phyloP scores from a whole-genome alignment of 2,797 vertebrate species.

The Rhadinocentrus ornatus region DNA sequence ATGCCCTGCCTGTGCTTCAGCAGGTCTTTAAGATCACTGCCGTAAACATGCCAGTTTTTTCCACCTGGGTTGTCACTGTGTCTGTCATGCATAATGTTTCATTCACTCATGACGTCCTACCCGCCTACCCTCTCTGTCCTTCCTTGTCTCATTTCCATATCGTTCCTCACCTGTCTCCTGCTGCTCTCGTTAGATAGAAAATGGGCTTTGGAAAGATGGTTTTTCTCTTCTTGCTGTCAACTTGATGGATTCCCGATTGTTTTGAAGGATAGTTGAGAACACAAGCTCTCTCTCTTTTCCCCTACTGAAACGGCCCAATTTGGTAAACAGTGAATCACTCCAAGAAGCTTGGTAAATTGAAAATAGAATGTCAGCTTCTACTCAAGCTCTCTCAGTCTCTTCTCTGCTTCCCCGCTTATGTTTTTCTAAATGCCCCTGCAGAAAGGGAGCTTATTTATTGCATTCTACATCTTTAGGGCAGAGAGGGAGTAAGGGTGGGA shows the following conservation, averaged over 20 bases:
- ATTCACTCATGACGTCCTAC: conserved; percentile 67
- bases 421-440: conserved; percentile 63
- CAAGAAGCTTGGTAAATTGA: conserved; percentile 69
- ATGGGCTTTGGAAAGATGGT: conserved; percentile 70
- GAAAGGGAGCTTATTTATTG: conserved; percentile 69
- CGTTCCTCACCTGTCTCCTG: conserved; percentile 59
- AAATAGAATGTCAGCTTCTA: conserved; percentile 69
- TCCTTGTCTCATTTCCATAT: conserved; percentile 68
- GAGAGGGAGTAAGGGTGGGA: conserved; percentile 24
- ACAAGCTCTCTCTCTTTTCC: conserved; percentile 45
- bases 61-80: conserved; percentile 63
- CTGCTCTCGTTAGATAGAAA: conserved; percentile 60
- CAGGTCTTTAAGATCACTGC: conserved; percentile 56
- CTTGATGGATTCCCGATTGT: conserved; percentile 76
- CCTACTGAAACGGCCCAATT: conserved; percentile 71
- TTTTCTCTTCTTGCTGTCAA: conserved; percentile 72
- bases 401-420: conserved; percentile 56
- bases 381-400: conserved; percentile 56
- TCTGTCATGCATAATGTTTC: conserved; percentile 74
- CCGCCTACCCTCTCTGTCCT: conserved; percentile 58
- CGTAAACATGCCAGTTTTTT: conserved; percentile 61
- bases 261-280: conserved; percentile 74
- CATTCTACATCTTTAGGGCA: conserved; percentile 57
- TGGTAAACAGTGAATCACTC: conserved; percentile 75
- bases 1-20: conserved; percentile 53